Evolutionary conservation across 2,888 invertebrate species (phyloP).

Genomic region (Chromoteleia sp.): DNA sequence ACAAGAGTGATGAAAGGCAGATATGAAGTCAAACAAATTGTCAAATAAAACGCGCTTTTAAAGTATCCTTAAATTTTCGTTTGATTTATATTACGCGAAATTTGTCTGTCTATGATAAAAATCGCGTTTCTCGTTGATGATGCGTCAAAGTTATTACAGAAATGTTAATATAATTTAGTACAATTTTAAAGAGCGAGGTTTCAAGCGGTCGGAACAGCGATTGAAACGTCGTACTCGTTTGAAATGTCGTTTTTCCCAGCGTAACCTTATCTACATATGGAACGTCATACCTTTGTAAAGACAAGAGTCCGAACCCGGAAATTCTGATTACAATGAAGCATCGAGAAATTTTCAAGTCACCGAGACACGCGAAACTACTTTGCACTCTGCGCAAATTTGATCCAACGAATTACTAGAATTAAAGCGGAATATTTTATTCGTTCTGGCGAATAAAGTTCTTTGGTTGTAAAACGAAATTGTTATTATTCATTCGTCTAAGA

Average conservation of each 20-base stretch:
- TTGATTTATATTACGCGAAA: too few relatives aligned
- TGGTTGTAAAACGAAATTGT: neutral
- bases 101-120: too few relatives aligned
- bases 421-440: constrained; percentile 12
- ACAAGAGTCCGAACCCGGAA: constrained; percentile 53
- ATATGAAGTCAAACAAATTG: too few relatives aligned
- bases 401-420: constrained; percentile 22
- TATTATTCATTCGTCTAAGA: too few relatives aligned
- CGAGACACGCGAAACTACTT: constrained; percentile 45
- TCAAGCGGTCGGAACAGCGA: constrained; percentile 26
- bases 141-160: constrained; percentile 7
- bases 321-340: constrained; percentile 53
- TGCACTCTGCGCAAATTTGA: constrained; percentile 16
- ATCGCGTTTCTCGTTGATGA: too few relatives aligned
- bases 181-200: constrained; percentile 6
- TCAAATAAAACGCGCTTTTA: too few relatives aligned
- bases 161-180: constrained; percentile 23
- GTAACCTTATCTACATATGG: constrained; percentile 59
- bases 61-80: too few relatives aligned
- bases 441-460: neutral
- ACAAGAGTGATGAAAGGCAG: too few relatives aligned
- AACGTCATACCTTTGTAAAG: constrained; percentile 64
- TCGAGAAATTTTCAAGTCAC: constrained; percentile 48
- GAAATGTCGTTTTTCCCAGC: constrained; percentile 53
- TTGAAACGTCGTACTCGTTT: constrained; percentile 43